A percentile compares a stretch with the other conserved stretches of the same genome.
phyloP scores from a whole-genome alignment of 2,888 invertebrate species.

The Prosopocoilus inquinatus region DNA sequence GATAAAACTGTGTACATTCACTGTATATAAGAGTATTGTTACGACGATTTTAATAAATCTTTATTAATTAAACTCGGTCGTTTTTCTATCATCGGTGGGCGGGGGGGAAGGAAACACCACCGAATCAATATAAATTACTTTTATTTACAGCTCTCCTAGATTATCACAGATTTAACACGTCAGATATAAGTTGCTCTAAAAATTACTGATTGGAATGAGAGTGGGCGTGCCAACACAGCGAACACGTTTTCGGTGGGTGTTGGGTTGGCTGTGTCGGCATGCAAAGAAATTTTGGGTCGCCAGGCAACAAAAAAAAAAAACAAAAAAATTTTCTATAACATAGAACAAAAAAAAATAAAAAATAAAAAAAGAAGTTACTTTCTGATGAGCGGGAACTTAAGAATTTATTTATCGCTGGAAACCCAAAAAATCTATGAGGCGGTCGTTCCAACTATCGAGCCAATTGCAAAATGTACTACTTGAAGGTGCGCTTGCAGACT shows the following conservation, averaged over 20 bases:
- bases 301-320: slow-evolving; percentile 3
- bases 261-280: too few species aligned
- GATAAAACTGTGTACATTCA: neutral
- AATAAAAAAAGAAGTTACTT: neutral
- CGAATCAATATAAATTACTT: slow-evolving; percentile 23
- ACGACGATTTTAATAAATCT: slow-evolving; percentile 14
- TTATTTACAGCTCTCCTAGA: slow-evolving; percentile 37
- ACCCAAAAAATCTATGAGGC: slow-evolving; percentile 73
- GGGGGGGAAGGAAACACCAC: neutral
- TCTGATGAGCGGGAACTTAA: too few species aligned
- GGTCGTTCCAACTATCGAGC: slow-evolving; percentile 66
- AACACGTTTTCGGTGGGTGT: too few species aligned
- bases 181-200: slow-evolving; percentile 44
- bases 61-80: neutral
- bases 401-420: slow-evolving; percentile 55
- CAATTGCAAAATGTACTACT: slow-evolving; percentile 52
- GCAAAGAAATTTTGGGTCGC: neutral
- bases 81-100: neutral
- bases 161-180: slow-evolving; percentile 47
- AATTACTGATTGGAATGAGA: slow-evolving; percentile 13
- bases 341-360: neutral
- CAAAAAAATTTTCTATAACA: slow-evolving; percentile 6
- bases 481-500: slow-evolving; percentile 29
- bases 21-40: slow-evolving; percentile 7
- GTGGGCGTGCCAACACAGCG: too few species aligned